Evolutionary conservation across 2,797 vertebrate species (phyloP).

Genomic region (Garrulus glandarius): DNA sequence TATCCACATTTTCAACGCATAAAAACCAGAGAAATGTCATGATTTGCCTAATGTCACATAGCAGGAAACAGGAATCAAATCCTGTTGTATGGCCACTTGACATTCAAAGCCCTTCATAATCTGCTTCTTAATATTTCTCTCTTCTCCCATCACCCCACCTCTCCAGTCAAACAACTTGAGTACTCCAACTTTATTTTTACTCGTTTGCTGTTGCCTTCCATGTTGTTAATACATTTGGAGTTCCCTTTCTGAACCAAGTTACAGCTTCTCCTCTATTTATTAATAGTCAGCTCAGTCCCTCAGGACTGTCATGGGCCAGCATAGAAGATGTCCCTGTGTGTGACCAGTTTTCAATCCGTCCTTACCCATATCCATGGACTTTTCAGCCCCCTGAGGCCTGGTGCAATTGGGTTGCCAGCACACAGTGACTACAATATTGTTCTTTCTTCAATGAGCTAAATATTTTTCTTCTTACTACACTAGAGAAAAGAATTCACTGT

Average conservation of each 20-base stretch:
- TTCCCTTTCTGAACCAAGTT: background rate
- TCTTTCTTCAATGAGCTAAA: background rate
- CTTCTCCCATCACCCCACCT: background rate
- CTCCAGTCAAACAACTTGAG: background rate
- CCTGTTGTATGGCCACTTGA: slow-evolving; percentile 47
- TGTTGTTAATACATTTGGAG: background rate
- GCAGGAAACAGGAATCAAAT: slow-evolving; percentile 47
- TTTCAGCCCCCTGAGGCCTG: background rate
- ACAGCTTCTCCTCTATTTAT: background rate
- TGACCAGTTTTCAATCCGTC: background rate
- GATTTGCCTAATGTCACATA: slow-evolving; percentile 47
- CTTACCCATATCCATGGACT: background rate
- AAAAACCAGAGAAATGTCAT: slow-evolving; percentile 29
- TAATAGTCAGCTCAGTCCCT: background rate
- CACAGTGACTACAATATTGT: background rate
- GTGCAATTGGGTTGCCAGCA: background rate
- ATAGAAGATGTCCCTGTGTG: background rate
- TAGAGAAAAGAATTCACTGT: background rate
- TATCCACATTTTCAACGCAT: background rate
- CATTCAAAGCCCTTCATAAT: slow-evolving; percentile 55
- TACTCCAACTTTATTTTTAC: background rate
- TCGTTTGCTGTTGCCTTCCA: background rate
- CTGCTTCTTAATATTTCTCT: background rate
- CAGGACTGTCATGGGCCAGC: background rate
- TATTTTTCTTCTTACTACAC: background rate